A percentile compares a stretch with the other conserved stretches of the same genome.
These are phyloP conservation scores for Centruroides sculpturatus DNA, from an alignment of 1,140 invertebrate species.

Conservation along the genomic window DNA sequence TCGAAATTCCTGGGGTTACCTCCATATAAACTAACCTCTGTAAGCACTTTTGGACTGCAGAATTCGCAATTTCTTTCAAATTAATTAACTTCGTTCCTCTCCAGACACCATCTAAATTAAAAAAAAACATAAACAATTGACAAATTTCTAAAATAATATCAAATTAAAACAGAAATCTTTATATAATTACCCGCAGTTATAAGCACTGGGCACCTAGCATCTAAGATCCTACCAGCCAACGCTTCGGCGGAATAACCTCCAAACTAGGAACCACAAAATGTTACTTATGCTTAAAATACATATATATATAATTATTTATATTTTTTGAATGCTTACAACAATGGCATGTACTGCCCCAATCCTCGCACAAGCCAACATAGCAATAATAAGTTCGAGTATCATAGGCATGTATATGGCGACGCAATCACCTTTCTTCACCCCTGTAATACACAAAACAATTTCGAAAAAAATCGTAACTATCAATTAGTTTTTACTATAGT, in stretches of 20 bases:
- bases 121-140: background rate
- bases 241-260: constrained; percentile 89
- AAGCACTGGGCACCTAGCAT: constrained; percentile 61
- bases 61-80: constrained; percentile 73
- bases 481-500: too few relatives aligned
- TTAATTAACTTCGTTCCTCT: constrained; percentile 72
- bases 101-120: constrained; percentile 57
- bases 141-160: background rate
- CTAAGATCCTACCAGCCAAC: constrained; percentile 73
- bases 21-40: constrained; percentile 21
- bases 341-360: constrained; percentile 90
- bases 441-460: background rate
- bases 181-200: constrained; percentile 49
- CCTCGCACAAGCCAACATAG: constrained; percentile 81
- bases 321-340: constrained; percentile 47
- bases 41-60: constrained; percentile 31
- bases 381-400: constrained; percentile 84
- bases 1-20: too few relatives aligned
- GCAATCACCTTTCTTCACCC: constrained; percentile 61
- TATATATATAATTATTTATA: too few relatives aligned
- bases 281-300: too few relatives aligned
- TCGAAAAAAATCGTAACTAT: too few relatives aligned
- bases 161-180: background rate
- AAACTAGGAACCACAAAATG: constrained; percentile 42
- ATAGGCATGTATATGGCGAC: constrained; percentile 97